A percentile compares a stretch with the other conserved stretches of the same genome.
phyloP scores from a whole-genome alignment of 2,797 vertebrate genomes.

The Euthynnus affinis region DNA sequence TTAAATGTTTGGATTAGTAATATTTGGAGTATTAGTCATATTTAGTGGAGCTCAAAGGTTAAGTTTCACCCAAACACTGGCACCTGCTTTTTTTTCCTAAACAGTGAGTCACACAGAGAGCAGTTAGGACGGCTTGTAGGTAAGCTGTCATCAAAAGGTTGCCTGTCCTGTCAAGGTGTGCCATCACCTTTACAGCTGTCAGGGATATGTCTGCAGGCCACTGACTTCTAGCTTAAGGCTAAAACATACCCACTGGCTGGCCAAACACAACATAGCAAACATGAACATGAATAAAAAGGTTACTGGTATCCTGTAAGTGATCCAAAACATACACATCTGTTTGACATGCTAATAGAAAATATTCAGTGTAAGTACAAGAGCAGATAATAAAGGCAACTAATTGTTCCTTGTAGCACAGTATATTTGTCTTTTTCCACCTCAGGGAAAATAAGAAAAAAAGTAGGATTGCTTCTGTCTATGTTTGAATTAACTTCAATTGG shows the following conservation, averaged over 20 bases:
- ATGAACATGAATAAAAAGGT: slow-evolving; percentile 39
- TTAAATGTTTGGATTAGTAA: not conserved
- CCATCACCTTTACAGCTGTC: slow-evolving; percentile 43
- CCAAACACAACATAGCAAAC: slow-evolving; percentile 64
- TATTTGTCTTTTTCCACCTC: not conserved
- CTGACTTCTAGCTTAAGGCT: slow-evolving; percentile 31
- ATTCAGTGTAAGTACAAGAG: slow-evolving; percentile 10
- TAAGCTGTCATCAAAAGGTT: slow-evolving; percentile 42
- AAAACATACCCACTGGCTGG: not conserved
- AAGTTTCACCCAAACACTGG: slow-evolving; percentile 67
- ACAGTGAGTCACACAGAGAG: slow-evolving; percentile 48
- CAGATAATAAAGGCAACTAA: slow-evolving; percentile 3
- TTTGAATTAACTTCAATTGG: not conserved
- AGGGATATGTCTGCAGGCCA: slow-evolving; percentile 28
- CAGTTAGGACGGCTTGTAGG: slow-evolving; percentile 13
- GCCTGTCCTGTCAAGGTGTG: slow-evolving; percentile 51
- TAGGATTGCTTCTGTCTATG: not conserved
- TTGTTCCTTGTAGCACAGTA: slow-evolving; percentile 9
- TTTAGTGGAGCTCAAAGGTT: slow-evolving; percentile 52
- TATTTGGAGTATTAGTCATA: slow-evolving; percentile 67
- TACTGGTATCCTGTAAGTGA: slow-evolving; percentile 33
- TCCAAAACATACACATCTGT: slow-evolving; percentile 65
- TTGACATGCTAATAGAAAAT: slow-evolving; percentile 47
- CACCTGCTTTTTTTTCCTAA: slow-evolving; percentile 13
- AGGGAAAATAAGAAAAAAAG: not conserved